Conservation (phyloP, 2,797 vertebrate genomes). For the Falco peregrinus region DNA sequence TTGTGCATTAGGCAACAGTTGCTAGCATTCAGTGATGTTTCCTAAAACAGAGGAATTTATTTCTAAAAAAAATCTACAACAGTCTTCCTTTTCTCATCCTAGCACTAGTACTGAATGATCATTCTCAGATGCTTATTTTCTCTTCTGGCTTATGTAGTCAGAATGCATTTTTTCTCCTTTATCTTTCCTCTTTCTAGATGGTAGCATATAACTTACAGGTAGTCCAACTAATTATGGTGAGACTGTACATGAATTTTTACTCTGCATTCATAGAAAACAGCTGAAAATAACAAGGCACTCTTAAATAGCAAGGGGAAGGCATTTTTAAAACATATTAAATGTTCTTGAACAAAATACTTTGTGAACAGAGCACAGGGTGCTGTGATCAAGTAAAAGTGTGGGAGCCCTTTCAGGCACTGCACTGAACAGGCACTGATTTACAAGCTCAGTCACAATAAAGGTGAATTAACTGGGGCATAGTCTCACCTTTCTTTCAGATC, state of each 20-base stretch:
- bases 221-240: not conserved
- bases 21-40: not conserved
- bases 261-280: not conserved
- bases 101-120: not conserved
- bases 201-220: fast-evolving
- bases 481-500: not conserved
- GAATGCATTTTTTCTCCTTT: not conserved
- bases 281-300: not conserved
- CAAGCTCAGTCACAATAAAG: not conserved
- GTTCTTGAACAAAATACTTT: not conserved
- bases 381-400: not conserved
- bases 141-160: not conserved
- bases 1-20: not conserved
- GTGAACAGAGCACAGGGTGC: not conserved
- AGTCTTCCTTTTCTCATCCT: not conserved
- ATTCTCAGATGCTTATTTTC: not conserved
- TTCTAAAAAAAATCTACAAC: fast-evolving
- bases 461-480: not conserved
- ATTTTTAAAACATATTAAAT: not conserved
- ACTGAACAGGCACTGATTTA: not conserved
- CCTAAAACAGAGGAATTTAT: not conserved
- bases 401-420: not conserved
- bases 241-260: not conserved
- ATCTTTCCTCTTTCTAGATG: not conserved
- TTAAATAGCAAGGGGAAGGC: not conserved